Evolutionary conservation across 2,888 invertebrate genomes (phyloP), one percentile per base, ranked within the genome.

Genomic region (Drosophila formosana): DNA sequence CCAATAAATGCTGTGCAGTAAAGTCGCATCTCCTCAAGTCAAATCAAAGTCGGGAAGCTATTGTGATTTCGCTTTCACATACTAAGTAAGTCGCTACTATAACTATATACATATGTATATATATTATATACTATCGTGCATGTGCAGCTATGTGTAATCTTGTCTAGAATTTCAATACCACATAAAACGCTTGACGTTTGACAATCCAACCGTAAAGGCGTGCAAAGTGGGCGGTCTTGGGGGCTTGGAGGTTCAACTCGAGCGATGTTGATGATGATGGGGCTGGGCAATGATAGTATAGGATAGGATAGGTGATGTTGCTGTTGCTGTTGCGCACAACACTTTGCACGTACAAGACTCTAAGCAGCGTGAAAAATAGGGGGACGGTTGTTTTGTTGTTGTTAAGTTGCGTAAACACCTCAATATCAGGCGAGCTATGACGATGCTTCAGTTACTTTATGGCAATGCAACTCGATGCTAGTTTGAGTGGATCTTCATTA

Each of bases 81-180:
- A 39, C 39, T 39, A 39, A 39, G 13, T 13, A 39, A 39, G 39
- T 18, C 11, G 18, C 6, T 18, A 7, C 39, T 13, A 41, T 18
- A 41, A 18, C 18, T 18, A 18, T 18, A 18, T 18, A 18, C 18
- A 18, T 18, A 18, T 18, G 18, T 7, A 55, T n/a, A 7, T 25
- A 46, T 23, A 8, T 4, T n/a, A 39, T 7, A 49, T 28, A n/a
- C 18, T 39, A 32, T 45, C 8, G 53, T 68, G 67, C 50, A 64
- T 49, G 46, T 67, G 47, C 52, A 66, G 52, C 41, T 52, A 60
- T 58, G 49, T 57, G 62, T 53, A 64, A 62, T 78, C 64, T 60
- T 51, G 80, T 82, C 66, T 82, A 78, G 75, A 82, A 85, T 82
- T 82, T 85, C 82, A 84, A 80, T 80, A 75, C 70, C 80, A 78